Percentiles rank a stretch among this genome's conserved stretches.
Evolutionary conservation across 2,113 vertebrate species (phyloP).

Genomic region (Zootoca vivipara): DNA sequence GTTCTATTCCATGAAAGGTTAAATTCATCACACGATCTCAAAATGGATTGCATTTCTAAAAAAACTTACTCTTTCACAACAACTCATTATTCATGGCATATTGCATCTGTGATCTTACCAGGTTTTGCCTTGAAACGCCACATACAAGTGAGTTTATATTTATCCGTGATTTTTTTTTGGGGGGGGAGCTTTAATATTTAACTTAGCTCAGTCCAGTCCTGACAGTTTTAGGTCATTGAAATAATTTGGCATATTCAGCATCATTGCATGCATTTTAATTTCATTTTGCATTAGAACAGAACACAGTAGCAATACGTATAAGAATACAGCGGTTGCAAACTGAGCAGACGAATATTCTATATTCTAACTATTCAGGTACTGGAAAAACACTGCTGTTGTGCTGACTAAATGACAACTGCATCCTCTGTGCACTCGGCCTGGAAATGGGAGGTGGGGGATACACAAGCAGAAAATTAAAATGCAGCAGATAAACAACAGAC

Average conservation of each 20-base stretch:
- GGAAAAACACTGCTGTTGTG: too few species aligned
- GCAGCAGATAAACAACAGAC: not conserved
- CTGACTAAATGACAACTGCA: not conserved
- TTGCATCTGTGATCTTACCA: not conserved
- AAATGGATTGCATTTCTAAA: slow-evolving; percentile 57
- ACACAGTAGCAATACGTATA: slow-evolving; percentile 29
- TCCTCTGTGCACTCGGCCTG: not conserved
- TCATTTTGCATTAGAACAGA: not conserved
- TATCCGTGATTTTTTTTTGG: not conserved
- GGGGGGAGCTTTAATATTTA: not conserved
- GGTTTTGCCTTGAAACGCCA: not conserved
- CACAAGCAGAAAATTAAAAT: not conserved
- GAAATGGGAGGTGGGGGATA: too few species aligned
- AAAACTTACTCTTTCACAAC: slow-evolving; percentile 57
- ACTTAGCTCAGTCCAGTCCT: not conserved
- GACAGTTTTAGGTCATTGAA: slow-evolving; percentile 18
- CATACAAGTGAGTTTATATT: not conserved
- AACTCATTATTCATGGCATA: slow-evolving; percentile 28
- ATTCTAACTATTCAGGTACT: not conserved
- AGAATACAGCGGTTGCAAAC: slow-evolving; percentile 27
- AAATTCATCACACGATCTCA: slow-evolving; percentile 23
- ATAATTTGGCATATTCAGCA: not conserved
- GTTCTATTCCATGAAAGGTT: not conserved
- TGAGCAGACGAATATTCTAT: not conserved
- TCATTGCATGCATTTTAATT: not conserved